Base-by-base conservation (phyloP, 2,888 invertebrate species). In the Cataglyphis rosenhaueri region DNA sequence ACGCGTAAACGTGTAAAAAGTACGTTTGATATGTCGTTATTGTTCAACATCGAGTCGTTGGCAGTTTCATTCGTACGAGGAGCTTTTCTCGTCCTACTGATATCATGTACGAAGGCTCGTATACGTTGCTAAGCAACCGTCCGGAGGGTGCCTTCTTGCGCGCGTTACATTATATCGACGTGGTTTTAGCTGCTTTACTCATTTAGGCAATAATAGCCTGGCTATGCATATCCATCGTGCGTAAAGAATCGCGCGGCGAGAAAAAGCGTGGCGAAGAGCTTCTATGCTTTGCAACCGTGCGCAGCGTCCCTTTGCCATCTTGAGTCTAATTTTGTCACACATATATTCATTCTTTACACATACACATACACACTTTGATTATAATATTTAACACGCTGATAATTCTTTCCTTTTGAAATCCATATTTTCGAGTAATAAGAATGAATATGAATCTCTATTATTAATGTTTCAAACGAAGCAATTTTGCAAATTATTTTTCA, bases 91-190 rank as follows among this genome's bases (percentile, higher is more conserved):
- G 88, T 91, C 91, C 92, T 91, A 92, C 88, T 92, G 92, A 93
- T 93, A 91, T 91, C 89, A 89, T 89, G 90, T 90, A 91, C 92
- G 90, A 92, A 92, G 89, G 91, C 85, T 90, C 89, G 92, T 91
- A 91, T 91, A 92, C 91, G 93, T 93, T 93, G 93, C 93, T 91
- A 93, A 92, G 93, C 93, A 93, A 93, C 93, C 88, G 79, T 86
- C 86, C 84, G 90, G 87, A 92, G 92, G 92, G 92, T 91, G 91
- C 91, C 92, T 92, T 92, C 92, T 92, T 92, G 91, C 89, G 83
- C 86, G 86, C 88, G 89, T 90, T 89, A 89, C 89, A 90, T 91
- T 89, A 86, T 89, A 90, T 91, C 89, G 91, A 88, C 90, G 90
- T 90, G 92, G 91, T 92, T 92, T 92, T 91, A 92, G 92, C 92